These are phyloP conservation scores for Plodia interpunctella DNA, from an alignment of 1,140 invertebrate genomes.

Conservation along the genomic window DNA sequence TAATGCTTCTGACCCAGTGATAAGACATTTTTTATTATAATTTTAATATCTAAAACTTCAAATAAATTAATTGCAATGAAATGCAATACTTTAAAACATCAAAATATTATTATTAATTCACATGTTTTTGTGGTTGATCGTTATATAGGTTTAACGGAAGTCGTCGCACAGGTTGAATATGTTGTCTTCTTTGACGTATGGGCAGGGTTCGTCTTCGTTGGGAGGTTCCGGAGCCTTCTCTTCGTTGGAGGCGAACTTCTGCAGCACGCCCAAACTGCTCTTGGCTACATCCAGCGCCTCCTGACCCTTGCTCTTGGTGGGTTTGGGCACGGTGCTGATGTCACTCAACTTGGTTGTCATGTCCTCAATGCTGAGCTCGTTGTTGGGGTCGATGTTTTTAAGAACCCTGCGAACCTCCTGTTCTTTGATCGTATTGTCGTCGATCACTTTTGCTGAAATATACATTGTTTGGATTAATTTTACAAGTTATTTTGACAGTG, in stretches of 20 bases:
- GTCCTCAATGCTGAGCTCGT: slow-evolving; percentile 15
- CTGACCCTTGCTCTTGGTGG: slow-evolving; percentile 8
- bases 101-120: no score
- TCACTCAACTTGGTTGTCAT: slow-evolving; percentile 17
- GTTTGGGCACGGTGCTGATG: slow-evolving; percentile 5
- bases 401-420: slow-evolving; percentile 18
- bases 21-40: no score
- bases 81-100: no score
- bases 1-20: no score
- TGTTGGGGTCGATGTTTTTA: slow-evolving; percentile 19
- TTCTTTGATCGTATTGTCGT: slow-evolving; percentile 22
- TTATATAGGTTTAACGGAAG: slow-evolving; percentile 1
- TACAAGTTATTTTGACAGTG: no score
- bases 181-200: slow-evolving; percentile 17
- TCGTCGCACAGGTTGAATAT: slow-evolving; percentile 19
- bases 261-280: slow-evolving; percentile 13
- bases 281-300: slow-evolving; percentile 17
- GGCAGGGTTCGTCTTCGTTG: slow-evolving; percentile 13
- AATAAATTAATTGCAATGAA: no score
- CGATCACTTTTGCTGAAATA: slow-evolving; percentile 21
- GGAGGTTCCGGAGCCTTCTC: slow-evolving; percentile 3
- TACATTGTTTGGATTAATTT: no score
- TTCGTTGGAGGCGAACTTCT: background rate
- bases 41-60: no score
- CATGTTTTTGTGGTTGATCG: no score